Base-by-base conservation (phyloP, 2,888 invertebrate genomes). In the Anoncus sp. region DNA sequence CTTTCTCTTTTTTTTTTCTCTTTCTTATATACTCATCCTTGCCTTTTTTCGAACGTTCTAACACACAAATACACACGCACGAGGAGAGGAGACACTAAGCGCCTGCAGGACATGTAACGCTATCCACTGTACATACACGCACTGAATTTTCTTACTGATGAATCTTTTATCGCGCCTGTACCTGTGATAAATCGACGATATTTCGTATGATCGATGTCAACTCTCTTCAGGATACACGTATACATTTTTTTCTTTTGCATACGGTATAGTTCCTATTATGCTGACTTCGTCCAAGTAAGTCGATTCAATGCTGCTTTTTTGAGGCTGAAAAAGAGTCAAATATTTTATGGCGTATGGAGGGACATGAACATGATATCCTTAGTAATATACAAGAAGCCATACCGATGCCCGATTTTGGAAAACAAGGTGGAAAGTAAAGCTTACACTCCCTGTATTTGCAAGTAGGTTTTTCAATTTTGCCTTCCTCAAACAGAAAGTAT, bases 81-180 rank as follows among this genome's bases (percentile, higher is more conserved):
- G 53, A 18, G 12, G 49, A 66, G 40, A 65, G 22, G 62, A 57
- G 35, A 3, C 51, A 49, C 63, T 43, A 60, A 43, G 35, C 27
- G 57, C 70, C 59, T 38, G 5, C 63, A 27, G 70, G 70, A 57
- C 70, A 63, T 24, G 31, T 53, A 63, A 43, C 75, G 24, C 57
- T 22, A 5, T 38, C 22, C 51, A 38, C 57, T 65, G 43, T 38
- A 65, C 38, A 57, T 38, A 20, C 51, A 49, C 43, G 22, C 38
- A 40, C 49, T 57, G 59, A 69, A 66, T 71, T 76, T 63, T 60
- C 71, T 60, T 66, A 71, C 65, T 59, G 43, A 71, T 77, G 77
- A 73, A 73, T 73, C 63, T 69, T 77, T 77, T 51, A 73, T 73
- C 77, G 73, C 45, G 45, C 53, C 18, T 71, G 47, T 57, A 47